These are phyloP conservation scores for Petrocephalus zakoni DNA, from an alignment of 2,113 vertebrate species.

Conservation along the genomic window DNA sequence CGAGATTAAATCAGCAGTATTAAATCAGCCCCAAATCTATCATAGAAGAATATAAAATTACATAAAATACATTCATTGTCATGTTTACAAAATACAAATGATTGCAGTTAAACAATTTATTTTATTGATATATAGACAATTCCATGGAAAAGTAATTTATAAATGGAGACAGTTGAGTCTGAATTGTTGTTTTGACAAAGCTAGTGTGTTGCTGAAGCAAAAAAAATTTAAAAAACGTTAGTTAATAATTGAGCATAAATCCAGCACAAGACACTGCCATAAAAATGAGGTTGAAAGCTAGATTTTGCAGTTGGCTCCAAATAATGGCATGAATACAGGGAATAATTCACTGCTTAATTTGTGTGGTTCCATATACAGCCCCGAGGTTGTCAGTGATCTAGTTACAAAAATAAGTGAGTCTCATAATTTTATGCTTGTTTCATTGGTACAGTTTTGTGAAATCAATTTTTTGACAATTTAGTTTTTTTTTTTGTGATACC, in stretches of 20 bases:
- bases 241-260: background rate
- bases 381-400: background rate
- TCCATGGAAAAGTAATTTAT: background rate
- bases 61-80: background rate
- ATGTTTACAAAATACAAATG: background rate
- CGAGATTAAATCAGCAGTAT: background rate
- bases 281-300: background rate
- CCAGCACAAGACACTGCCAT: background rate
- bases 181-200: background rate
- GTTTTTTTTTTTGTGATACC: no score
- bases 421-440: background rate
- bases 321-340: background rate
- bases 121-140: background rate
- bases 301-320: background rate
- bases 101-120: background rate
- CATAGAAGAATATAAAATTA: background rate
- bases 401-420: background rate
- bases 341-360: background rate
- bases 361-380: background rate
- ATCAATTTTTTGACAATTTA: background rate
- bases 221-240: background rate
- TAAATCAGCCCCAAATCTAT: no score
- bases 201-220: background rate
- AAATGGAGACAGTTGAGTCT: background rate
- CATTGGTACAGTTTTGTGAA: background rate